Base-by-base conservation (phyloP, 35 echinoderm and acorn worm species). In the Patiria miniata region DNA sequence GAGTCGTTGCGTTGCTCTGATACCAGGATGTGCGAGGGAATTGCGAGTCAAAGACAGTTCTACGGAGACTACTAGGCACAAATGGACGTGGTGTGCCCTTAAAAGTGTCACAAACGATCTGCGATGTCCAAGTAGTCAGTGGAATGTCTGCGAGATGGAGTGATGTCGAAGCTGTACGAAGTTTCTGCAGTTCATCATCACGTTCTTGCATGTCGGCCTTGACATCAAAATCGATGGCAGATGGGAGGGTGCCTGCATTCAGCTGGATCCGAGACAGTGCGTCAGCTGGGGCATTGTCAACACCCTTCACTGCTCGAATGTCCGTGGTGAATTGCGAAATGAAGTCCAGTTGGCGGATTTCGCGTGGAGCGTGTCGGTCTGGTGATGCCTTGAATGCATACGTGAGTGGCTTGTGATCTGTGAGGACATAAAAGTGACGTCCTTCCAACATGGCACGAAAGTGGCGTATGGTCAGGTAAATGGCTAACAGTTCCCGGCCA, bases 1-100 rank as follows among this genome's bases (percentile, higher is more conserved):
- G 5, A 89, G 42, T 0, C 33, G 40, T 59, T 90, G 81, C n/a
- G 88, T 90, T 54, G 88, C 88, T 51, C 88, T 15, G 29, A 90
- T 90, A 8, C 84, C 87, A 6, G 92, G 92, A 83, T 94, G 92
- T 69, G 92, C 89, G 5, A 94, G 78, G 10, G 39, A 79, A 81
- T 94, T 87, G 81, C 1, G 76, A 37, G 22, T 85, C 39, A 59
- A 94, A 94, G 51, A 90, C 55, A 1, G 68, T 22, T 14, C 54
- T 26, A n/a, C 81, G 29, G 30, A 81, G 79, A 78, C 8, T 12
- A 14, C 21, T 10, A 2, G 87, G 92, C 37, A 89, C 59, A 60
- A 80, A 94, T 47, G 87, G 92, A 5, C 87, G 81, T 50, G 81
- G 65, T 44, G 39, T 17, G 28, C 87, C 87, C 38, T 51, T 89